A percentile compares a stretch with the other conserved stretches of the same genome.
Evolutionary conservation across 2,113 vertebrate species (phyloP).

Genomic region (Progne subis): DNA sequence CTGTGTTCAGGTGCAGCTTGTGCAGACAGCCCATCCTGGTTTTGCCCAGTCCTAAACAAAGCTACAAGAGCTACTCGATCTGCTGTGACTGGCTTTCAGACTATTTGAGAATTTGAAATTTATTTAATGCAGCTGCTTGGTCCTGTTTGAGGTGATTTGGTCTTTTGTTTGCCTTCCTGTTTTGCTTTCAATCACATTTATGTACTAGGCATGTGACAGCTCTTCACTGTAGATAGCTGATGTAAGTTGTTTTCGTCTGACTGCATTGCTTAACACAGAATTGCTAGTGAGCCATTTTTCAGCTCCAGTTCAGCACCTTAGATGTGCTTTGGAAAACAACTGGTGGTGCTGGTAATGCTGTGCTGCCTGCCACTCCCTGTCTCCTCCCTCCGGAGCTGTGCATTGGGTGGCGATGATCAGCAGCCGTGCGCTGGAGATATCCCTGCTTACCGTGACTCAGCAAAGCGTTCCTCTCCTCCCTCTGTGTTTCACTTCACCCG

Average conservation of each 20-base stretch:
- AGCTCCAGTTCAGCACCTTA: not conserved
- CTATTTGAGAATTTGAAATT: not conserved
- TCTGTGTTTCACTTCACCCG: not conserved
- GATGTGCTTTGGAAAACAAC: not conserved
- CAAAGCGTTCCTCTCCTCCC: not conserved
- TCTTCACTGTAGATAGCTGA: not conserved
- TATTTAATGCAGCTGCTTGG: not conserved
- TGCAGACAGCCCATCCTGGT: rapidly evolving
- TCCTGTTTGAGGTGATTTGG: not conserved
- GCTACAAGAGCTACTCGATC: not conserved
- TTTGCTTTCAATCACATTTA: not conserved
- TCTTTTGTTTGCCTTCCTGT: not conserved
- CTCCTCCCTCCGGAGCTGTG: not conserved
- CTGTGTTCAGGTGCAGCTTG: not conserved
- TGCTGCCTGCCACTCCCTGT: not conserved
- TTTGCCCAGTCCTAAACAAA: not conserved
- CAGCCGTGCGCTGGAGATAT: rapidly evolving
- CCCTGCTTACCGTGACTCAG: not conserved
- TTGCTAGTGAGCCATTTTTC: not conserved
- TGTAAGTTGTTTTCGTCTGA: not conserved
- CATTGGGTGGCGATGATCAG: not conserved
- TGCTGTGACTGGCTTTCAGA: not conserved
- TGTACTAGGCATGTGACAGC: not conserved
- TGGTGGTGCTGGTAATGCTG: not conserved
- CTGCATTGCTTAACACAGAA: not conserved